These are phyloP conservation scores for Varanus komodoensis DNA, from an alignment of 2,113 vertebrate genomes.

Conservation along the genomic window DNA sequence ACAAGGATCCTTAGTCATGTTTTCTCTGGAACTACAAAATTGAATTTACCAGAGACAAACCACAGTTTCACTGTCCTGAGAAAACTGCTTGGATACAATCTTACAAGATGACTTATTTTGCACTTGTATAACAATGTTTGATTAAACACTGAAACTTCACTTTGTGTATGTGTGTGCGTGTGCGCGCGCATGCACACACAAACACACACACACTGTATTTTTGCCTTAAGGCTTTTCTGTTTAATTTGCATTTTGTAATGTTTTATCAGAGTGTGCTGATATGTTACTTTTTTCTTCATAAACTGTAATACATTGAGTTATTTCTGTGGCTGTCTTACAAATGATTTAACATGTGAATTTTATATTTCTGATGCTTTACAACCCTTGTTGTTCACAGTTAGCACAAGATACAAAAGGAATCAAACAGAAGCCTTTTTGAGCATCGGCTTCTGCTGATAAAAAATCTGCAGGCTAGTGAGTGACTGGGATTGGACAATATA, in stretches of 20 bases:
- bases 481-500: too few relatives aligned
- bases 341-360: not conserved
- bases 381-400: not conserved
- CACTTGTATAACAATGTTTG: slow-evolving; percentile 20
- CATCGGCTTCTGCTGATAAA: not conserved
- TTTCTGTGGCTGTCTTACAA: not conserved
- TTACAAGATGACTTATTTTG: slow-evolving; percentile 26
- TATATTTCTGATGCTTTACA: not conserved
- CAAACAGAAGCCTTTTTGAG: not conserved
- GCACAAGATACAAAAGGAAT: not conserved
- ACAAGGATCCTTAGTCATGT: not conserved
- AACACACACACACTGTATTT: too few relatives aligned
- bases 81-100: slow-evolving; percentile 16
- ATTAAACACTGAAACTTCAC: slow-evolving; percentile 32
- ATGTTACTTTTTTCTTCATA: slow-evolving; percentile 23
- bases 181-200: too few relatives aligned
- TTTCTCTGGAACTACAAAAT: not conserved
- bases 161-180: too few relatives aligned
- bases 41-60: not conserved
- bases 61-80: not conserved
- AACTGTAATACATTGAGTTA: not conserved
- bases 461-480: not conserved
- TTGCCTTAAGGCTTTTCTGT: not conserved
- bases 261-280: slow-evolving; percentile 13
- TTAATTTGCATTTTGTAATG: not conserved